Evolutionary conservation across 2,113 vertebrate species (phyloP), one percentile per base, ranked within the genome.

Genomic region (Pionites leucogaster): DNA sequence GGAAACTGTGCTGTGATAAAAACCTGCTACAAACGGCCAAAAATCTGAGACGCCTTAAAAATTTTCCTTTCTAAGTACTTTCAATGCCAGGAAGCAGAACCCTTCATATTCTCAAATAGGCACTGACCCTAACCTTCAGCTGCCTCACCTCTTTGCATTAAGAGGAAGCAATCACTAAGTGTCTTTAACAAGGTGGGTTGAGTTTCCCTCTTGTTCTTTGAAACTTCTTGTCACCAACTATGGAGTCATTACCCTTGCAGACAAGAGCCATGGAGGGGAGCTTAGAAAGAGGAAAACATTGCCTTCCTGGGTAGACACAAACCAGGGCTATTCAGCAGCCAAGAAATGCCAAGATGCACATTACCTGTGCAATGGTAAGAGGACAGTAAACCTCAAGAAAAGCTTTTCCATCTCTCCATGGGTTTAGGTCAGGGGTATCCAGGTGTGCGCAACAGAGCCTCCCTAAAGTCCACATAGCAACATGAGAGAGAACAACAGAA

Each of bases 341-440:
- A 49, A 85, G 41, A 65, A 62, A 76, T 9, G 11, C 12, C 16
- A 68, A 93, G 31, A 47, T 16, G 23, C 49, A 67, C 16, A 55
- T 49, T 17, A 25, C 18, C 19, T 46, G 12, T 33, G 28, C 49
- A 47, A 16, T 0, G 15, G 33, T 41, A 84, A 13, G 16, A 79
- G 8, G 31, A 24, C 11, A 19, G 3, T 4, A 20, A 83, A 17
- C 24, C 31, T 7, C 13, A 10, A 78, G 46, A 84, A 89, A 80
- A 81, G 31, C 1, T 3, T 75, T 89, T 57, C 55, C 22, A 9
- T 14, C 33, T 64, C 50, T 75, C 55, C 0, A 0, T 11, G 22
- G 22, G 60, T 50, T 59, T 5, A 1, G 44, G 11, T 78, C 29
- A 65, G 72, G 28, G 41, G 6, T 50, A 13, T 9, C 71, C n/a